These are phyloP conservation scores for Malacoraja senta DNA, from an alignment of 2,797 vertebrate species.

Conservation along the genomic window DNA sequence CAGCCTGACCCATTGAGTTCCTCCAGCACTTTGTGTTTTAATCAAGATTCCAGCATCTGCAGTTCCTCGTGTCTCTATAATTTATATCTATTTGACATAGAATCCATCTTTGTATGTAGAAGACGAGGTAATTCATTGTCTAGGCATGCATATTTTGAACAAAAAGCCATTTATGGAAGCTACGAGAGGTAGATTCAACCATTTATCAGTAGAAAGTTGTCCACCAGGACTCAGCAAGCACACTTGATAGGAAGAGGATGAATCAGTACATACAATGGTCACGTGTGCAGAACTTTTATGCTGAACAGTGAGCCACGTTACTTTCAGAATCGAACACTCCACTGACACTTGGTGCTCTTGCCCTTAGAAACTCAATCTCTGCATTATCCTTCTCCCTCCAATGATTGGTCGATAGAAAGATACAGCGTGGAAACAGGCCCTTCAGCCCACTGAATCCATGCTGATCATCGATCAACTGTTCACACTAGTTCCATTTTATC, in stretches of 20 bases:
- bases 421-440: no score
- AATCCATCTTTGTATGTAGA: neutral
- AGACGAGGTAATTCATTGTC: neutral
- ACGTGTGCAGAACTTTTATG: neutral
- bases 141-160: neutral
- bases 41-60: neutral
- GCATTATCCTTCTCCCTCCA: no score
- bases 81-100: neutral
- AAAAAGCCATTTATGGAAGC: neutral
- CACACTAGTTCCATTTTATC: no score
- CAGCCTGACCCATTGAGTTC: no score
- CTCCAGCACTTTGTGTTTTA: no score
- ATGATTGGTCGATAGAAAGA: no score
- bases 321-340: no score
- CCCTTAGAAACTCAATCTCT: no score
- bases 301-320: neutral
- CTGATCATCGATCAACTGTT: no score
- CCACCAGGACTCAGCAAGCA: neutral
- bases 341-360: no score
- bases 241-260: neutral
- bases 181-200: no score
- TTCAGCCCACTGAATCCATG: no score
- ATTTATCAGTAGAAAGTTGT: neutral
- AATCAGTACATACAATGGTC: neutral
- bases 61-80: neutral